Conservation (phyloP, 2,797 vertebrate species). For the Mus spretus region DNA sequence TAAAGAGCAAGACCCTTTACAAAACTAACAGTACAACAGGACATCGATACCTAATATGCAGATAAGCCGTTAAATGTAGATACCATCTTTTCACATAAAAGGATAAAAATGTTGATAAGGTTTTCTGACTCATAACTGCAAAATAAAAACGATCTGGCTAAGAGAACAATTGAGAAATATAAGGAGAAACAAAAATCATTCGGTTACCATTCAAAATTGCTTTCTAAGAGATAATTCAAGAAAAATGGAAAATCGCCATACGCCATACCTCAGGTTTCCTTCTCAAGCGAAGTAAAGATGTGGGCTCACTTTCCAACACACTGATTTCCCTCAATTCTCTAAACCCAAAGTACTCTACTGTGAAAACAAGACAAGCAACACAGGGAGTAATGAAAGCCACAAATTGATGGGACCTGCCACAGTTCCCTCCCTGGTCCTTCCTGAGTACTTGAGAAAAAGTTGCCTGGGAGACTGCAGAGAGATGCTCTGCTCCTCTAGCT, state of each 20-base stretch:
- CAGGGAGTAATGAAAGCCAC: neutral
- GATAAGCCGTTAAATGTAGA: neutral
- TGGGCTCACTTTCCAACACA: neutral
- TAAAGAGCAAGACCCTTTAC: neutral
- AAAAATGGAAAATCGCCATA: neutral
- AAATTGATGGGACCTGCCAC: neutral
- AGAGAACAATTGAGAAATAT: conserved; percentile 14
- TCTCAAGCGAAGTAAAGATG: neutral
- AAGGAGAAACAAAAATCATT: conserved; percentile 36
- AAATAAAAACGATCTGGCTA: conserved; percentile 43
- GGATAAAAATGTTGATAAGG: neutral
- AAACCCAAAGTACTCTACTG: neutral
- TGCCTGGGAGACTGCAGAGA: neutral
- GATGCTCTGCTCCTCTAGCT: neutral
- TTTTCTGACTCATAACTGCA: neutral
- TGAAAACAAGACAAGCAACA: conserved; percentile 56
- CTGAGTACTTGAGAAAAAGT: neutral
- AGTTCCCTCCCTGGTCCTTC: neutral
- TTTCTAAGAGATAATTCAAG: neutral
- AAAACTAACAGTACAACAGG: neutral
- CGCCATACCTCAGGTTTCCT: neutral
- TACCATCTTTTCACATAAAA: neutral
- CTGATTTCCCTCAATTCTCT: conserved; percentile 6
- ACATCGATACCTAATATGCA: neutral
- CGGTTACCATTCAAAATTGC: conserved; percentile 22